Evolutionary conservation across 2,888 invertebrate species (phyloP).

Genomic region (Deilephila elpenor): DNA sequence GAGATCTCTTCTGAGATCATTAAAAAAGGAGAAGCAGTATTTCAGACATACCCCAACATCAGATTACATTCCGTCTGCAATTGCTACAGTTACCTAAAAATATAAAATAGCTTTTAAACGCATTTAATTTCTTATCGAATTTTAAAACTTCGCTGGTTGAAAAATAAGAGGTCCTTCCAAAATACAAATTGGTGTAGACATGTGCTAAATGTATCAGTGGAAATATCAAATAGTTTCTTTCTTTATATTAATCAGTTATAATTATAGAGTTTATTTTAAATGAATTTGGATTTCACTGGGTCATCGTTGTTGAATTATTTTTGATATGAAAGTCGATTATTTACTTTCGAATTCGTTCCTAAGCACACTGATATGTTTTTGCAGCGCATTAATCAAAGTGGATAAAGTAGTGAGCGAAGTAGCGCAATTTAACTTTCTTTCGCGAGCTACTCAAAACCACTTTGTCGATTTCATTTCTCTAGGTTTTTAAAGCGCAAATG

Average conservation of each 20-base stretch:
- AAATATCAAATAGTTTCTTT: too few species aligned
- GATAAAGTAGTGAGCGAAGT: neutral
- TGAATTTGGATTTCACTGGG: neutral
- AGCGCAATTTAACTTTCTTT: neutral
- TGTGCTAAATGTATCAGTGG: slow-evolving; percentile 3
- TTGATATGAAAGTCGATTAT: neutral
- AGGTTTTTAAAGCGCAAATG: neutral
- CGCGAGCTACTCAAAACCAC: neutral
- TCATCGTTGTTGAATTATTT: too few species aligned
- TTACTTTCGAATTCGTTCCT: neutral
- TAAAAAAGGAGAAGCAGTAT: neutral
- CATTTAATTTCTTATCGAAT: neutral
- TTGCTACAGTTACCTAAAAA: slow-evolving; percentile 1
- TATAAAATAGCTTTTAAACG: neutral
- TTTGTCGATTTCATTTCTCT: neutral
- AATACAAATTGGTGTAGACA: neutral
- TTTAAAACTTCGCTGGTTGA: neutral
- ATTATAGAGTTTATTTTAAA: neutral
- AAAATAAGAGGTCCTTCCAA: neutral
- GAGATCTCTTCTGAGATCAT: neutral
- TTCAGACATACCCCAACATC: neutral
- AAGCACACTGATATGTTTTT: neutral
- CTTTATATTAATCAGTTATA: too few species aligned
- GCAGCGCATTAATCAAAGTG: neutral
- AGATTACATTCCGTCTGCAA: neutral